Conservation (phyloP, 2,113 vertebrate species). For the Solenodon paradoxus region DNA sequence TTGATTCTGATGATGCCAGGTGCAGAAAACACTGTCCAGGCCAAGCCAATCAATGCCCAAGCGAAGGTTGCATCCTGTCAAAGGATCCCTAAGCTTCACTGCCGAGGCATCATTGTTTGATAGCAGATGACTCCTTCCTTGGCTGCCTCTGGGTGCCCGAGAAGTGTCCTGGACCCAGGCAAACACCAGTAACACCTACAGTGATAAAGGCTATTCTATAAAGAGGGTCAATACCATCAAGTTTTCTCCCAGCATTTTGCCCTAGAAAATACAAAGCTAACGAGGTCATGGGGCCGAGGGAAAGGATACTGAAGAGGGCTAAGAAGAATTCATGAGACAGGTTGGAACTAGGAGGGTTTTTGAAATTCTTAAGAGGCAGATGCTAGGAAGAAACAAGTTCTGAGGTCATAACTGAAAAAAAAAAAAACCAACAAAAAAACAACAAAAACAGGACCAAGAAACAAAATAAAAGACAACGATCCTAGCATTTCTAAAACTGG, state of each 20-base stretch:
- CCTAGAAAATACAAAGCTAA: background rate
- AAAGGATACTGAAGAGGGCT: background rate
- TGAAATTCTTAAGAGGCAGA: constrained; percentile 22
- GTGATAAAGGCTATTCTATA: background rate
- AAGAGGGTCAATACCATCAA: background rate
- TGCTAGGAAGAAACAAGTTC: background rate
- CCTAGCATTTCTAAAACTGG: background rate
- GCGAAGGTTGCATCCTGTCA: background rate
- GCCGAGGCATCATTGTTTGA: background rate
- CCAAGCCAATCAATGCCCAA: background rate
- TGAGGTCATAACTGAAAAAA: background rate
- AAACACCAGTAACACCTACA: background rate
- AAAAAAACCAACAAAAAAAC: background rate
- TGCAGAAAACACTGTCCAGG: background rate
- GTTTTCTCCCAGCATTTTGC: background rate
- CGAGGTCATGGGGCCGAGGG: background rate
- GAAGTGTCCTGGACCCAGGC: background rate
- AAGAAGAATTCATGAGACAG: background rate
- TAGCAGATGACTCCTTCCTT: background rate
- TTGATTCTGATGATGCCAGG: background rate
- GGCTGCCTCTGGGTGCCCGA: background rate
- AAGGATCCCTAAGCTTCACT: background rate
- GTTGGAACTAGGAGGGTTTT: background rate
- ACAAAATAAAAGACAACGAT: background rate
- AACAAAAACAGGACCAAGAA: background rate